phyloP scores from a whole-genome alignment of 2,888 invertebrate species.

The Phengaris alcon region DNA sequence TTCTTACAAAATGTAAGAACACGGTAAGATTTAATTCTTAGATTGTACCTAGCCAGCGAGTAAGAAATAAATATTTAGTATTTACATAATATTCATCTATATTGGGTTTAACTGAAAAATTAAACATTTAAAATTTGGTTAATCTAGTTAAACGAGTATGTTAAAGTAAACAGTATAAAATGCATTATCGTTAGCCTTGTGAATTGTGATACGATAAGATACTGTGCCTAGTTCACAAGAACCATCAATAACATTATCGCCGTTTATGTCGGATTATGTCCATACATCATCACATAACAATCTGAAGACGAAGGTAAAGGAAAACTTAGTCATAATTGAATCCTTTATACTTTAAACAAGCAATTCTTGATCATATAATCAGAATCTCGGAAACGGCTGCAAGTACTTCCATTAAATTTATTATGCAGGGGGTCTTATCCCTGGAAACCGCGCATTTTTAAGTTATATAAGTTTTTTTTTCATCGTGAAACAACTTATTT shows the following conservation, averaged over 20 bases:
- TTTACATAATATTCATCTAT: background rate
- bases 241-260: constrained; percentile 27
- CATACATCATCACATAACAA: background rate
- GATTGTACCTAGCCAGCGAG: too few species aligned
- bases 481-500: too few species aligned
- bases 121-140: background rate
- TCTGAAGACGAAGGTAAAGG: background rate
- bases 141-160: background rate
- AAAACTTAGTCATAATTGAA: background rate
- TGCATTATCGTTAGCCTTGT: constrained; percentile 26
- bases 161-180: background rate
- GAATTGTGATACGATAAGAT: constrained; percentile 21
- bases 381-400: too few species aligned
- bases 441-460: too few species aligned
- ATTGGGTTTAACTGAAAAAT: background rate
- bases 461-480: too few species aligned
- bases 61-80: too few species aligned
- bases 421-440: too few species aligned
- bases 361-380: too few species aligned
- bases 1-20: too few species aligned
- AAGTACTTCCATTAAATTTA: too few species aligned
- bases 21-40: too few species aligned
- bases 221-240: constrained; percentile 27
- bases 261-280: constrained; percentile 13
- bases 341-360: too few species aligned